Conservation (phyloP, 2,113 vertebrate genomes). For the Lepus americanus region DNA sequence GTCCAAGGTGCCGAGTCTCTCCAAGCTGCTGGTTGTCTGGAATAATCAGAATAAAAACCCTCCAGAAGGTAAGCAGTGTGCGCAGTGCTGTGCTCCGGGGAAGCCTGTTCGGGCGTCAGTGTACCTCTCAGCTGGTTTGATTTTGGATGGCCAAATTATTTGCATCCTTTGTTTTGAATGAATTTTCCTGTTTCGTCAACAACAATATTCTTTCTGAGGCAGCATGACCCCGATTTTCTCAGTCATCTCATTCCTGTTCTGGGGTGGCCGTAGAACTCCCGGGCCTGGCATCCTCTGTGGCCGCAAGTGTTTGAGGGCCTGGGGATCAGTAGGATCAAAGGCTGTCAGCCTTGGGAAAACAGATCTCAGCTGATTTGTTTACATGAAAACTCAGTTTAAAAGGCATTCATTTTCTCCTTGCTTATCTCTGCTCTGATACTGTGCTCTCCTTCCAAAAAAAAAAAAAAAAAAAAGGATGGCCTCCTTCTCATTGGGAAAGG, state of each 20-base stretch:
- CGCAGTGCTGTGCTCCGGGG: neutral
- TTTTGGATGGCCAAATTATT: neutral
- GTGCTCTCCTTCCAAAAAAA: slow-evolving; percentile 43
- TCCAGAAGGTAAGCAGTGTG: slow-evolving; percentile 93
- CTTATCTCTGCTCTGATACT: slow-evolving; percentile 75
- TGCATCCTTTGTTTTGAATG: neutral
- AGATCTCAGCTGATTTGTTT: slow-evolving; percentile 74
- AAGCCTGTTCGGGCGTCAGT: neutral
- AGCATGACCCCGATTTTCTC: neutral
- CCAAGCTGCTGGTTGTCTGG: slow-evolving; percentile 98
- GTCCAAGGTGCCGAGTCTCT: slow-evolving; percentile 97
- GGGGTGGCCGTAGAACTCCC: slow-evolving; percentile 57
- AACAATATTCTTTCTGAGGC: neutral
- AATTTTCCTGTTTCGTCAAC: neutral
- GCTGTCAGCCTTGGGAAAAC: slow-evolving; percentile 66
- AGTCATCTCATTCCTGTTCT: neutral
- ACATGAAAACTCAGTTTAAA: slow-evolving; percentile 76
- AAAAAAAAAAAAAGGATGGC: neutral
- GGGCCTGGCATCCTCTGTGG: slow-evolving; percentile 46
- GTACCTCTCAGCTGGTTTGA: accelerated
- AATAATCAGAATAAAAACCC: slow-evolving; percentile 99
- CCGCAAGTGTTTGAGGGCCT: slow-evolving; percentile 62
- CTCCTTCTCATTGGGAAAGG: slow-evolving; percentile 38
- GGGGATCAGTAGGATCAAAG: slow-evolving; percentile 75
- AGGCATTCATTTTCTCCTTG: slow-evolving; percentile 74